Evolutionary conservation across 2,888 invertebrate species (phyloP), one percentile per base, ranked within the genome.

Genomic region (Athetis lepigone): DNA sequence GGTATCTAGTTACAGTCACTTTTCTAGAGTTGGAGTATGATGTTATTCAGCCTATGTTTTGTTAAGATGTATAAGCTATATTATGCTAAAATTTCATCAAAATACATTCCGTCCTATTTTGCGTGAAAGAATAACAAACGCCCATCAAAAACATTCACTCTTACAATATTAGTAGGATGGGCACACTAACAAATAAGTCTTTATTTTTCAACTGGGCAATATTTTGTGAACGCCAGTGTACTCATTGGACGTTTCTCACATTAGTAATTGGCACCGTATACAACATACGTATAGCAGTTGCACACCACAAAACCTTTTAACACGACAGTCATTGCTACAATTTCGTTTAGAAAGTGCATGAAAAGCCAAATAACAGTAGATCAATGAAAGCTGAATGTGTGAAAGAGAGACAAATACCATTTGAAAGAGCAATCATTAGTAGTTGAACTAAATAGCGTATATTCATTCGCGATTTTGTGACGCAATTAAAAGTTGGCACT

Each of bases 301-400:
- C 72, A 40, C 71, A 74, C 71, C 75, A 77, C 69, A 76, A 75
- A 80, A 62, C 75, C 74, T 70, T 79, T 73, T n/a, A n/a, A 76
- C 72, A 71, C 56, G 60, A 63, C 40, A 74, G 27, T n/a, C 21
- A 40, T 46, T 18, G 37, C 25, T 56, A 50, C 23, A 50, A 58
- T 52, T 63, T 68, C 19, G 45, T 66, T 51, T 21, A 57, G 18
- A 19, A 52, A 60, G 7, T 36, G 29, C 43, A 56, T 27, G 23
- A 60, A 57, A 63, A 50, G 39, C 8, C 4, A 13, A 47, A 51
- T 39, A 40, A 5, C 39, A 1, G 27, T 37, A 43, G 25, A 51
- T 62, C 45, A 45, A 29, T 42, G 23, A 55, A 69, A 54, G 2
- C 19, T 33, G 18, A 23, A 8, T 8, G 16, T 40, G 23, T 13